Evolutionary conservation across 1,140 invertebrate species (phyloP).

Genomic region (Leucophenga varia): DNA sequence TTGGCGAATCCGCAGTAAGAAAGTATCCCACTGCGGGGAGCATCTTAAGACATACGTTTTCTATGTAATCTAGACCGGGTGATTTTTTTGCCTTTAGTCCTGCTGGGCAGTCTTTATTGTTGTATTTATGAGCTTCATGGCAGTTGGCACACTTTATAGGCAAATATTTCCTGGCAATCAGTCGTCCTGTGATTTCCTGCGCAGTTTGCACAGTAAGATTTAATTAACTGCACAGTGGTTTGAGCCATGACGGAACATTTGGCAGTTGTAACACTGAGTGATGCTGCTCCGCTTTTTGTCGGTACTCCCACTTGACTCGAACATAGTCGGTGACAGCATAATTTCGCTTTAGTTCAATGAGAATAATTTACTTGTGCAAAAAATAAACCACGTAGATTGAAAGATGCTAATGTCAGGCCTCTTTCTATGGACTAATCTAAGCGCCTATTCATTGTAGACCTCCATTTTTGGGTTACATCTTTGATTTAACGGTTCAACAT

Average conservation of each 20-base stretch:
- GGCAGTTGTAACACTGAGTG: no score
- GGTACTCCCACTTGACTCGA: slow-evolving; percentile 2
- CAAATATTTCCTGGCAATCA: no score
- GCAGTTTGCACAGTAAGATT: no score
- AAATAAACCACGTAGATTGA: slow-evolving; percentile 9
- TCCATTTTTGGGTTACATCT: no score
- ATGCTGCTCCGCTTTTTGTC: slow-evolving; percentile 3
- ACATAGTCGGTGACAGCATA: slow-evolving; percentile 2
- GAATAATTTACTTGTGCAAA: slow-evolving; percentile 3
- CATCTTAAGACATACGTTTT: slow-evolving; percentile 2
- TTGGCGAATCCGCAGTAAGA: not conserved
- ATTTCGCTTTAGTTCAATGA: not conserved
- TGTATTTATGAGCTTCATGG: no score
- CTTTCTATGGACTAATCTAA: slow-evolving; percentile 4
- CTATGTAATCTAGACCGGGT: not conserved
- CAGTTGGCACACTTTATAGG: no score
- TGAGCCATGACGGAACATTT: slow-evolving; percentile 1
- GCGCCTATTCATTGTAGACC: slow-evolving; percentile 4
- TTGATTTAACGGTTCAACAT: no score
- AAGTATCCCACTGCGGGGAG: slow-evolving; percentile 1
- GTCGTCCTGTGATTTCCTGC: no score
- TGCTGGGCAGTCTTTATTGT: no score
- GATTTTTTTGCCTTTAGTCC: slow-evolving; percentile 2
- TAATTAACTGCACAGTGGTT: no score
- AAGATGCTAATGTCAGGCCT: slow-evolving; percentile 1